A percentile compares a stretch with the other conserved stretches of the same genome.
phyloP scores from a whole-genome alignment of 2,888 invertebrate genomes.

The Morpho deidamia region DNA sequence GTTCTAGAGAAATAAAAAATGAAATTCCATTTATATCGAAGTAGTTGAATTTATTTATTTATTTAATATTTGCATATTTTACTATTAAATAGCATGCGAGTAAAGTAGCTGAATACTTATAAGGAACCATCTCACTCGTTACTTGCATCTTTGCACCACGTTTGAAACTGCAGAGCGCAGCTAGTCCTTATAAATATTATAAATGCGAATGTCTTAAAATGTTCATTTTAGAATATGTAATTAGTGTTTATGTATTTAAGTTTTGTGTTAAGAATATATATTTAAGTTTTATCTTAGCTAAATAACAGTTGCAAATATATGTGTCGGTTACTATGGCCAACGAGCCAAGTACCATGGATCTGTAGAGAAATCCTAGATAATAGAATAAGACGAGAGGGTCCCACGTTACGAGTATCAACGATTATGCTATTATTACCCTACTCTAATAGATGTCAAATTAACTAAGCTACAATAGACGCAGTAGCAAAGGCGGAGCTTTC shows the following conservation, averaged over 20 bases:
- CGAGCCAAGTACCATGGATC: conserved; percentile 8
- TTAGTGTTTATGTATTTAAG: background rate
- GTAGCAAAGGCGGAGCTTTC: conserved; percentile 14
- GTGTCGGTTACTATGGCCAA: conserved; percentile 18
- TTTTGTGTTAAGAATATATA: background rate
- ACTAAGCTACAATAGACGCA: conserved; percentile 1
- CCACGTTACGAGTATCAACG: conserved; percentile 34
- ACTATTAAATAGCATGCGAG: too few species aligned
- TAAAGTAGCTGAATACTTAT: too few species aligned
- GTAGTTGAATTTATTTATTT: too few species aligned
- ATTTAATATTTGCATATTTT: too few species aligned
- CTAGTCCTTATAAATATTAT: too few species aligned
- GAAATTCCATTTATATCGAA: too few species aligned
- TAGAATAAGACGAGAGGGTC: conserved; percentile 51
- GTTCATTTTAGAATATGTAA: background rate
- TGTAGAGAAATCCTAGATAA: conserved; percentile 48
- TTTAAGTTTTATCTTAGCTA: background rate
- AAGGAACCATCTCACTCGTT: too few species aligned
- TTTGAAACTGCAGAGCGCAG: too few species aligned
- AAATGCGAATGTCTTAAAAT: too few species aligned
- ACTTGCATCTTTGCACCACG: too few species aligned
- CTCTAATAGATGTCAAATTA: conserved; percentile 22
- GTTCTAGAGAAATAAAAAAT: too few species aligned
- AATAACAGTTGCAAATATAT: background rate
- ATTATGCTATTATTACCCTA: conserved; percentile 16